Conservation (phyloP, 2,113 vertebrate species). For the Microcebus jonahi region DNA sequence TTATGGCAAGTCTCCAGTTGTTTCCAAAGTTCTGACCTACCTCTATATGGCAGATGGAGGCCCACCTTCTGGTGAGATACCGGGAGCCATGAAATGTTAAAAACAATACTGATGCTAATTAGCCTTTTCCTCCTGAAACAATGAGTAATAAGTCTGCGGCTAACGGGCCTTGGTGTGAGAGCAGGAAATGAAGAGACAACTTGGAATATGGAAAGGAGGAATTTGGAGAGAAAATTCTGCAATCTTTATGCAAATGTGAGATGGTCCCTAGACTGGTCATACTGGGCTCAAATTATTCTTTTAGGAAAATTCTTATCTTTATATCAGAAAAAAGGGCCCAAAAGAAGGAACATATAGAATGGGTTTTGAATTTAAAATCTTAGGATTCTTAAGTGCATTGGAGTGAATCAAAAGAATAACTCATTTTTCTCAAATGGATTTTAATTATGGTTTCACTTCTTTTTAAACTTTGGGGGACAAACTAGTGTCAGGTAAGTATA, state of each 20-base stretch:
- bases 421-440: not conserved
- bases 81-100: not conserved
- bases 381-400: not conserved
- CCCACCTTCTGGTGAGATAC: not conserved
- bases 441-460: not conserved
- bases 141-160: not conserved
- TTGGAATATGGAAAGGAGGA: not conserved
- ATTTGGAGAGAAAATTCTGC: not conserved
- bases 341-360: not conserved
- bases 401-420: not conserved
- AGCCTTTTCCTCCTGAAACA: not conserved
- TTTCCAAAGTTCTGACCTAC: not conserved
- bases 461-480: not conserved
- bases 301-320: not conserved
- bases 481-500: not conserved
- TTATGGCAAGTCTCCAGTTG: not conserved
- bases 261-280: not conserved
- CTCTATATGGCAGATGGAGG: not conserved
- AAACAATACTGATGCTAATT: not conserved
- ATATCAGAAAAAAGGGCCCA: not conserved
- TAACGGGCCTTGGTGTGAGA: not conserved
- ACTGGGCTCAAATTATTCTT: not conserved
- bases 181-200: not conserved
- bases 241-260: not conserved
- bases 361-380: conserved; percentile 27